phyloP scores from a whole-genome alignment of 2,888 invertebrate species.

The Tethea ocularis region DNA sequence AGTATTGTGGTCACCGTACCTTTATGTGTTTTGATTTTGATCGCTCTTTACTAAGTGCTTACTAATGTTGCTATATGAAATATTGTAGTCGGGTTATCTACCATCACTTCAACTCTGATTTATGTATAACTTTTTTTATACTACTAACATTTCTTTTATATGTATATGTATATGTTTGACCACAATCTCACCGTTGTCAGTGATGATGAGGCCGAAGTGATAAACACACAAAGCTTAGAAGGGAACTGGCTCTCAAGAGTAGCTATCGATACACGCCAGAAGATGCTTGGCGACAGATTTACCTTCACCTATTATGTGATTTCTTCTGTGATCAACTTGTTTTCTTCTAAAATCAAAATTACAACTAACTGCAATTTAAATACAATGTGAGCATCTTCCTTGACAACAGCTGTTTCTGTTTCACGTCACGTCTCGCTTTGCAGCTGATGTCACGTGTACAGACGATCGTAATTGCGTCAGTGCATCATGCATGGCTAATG shows the following conservation, averaged over 20 bases:
- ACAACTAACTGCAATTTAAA: background rate
- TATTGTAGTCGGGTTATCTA: background rate
- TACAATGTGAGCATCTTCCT: background rate
- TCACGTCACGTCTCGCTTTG: constrained; percentile 47
- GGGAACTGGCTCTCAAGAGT: no score
- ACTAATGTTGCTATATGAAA: background rate
- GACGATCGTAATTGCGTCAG: constrained; percentile 53
- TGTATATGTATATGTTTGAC: no score
- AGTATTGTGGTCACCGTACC: constrained; percentile 33
- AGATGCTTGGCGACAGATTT: no score
- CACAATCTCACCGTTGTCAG: no score
- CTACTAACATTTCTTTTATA: no score
- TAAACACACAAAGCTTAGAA: no score
- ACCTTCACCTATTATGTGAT: background rate
- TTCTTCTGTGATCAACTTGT: background rate
- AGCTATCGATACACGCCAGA: no score
- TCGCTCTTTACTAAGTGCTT: constrained; percentile 3
- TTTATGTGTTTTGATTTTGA: constrained; percentile 22
- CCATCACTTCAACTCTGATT: no score
- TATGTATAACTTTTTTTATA: no score
- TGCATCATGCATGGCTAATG: constrained; percentile 55
- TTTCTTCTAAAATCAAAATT: background rate
- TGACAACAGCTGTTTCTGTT: constrained; percentile 15
- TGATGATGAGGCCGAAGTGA: no score
- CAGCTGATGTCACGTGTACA: constrained; percentile 42